Evolutionary conservation across 2,113 vertebrate genomes (phyloP), one percentile per base, ranked within the genome.

Genomic region (Polyodon spathula): DNA sequence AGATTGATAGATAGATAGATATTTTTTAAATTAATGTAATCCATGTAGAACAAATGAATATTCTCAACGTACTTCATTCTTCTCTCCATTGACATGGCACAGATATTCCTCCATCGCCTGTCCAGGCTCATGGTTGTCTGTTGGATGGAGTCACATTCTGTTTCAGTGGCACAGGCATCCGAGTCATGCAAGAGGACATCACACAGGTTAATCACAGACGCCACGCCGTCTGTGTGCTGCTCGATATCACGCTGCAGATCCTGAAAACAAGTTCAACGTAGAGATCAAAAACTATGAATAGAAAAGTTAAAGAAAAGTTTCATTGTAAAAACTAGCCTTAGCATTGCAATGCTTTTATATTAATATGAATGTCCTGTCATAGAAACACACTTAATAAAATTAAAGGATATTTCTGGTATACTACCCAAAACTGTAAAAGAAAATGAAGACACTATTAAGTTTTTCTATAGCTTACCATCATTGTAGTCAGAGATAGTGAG

Each of bases 51-150:
- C n/a, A n/a, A n/a, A n/a, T n/a, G n/a, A n/a, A n/a, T n/a, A n/a
- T n/a, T n/a, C n/a, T n/a, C n/a, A n/a, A n/a, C n/a, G n/a, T n/a
- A 97, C 96, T 92, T 94, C 86, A 97, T 91, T 63, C 94, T 83
- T 66, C 94, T 84, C 71, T 99, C 95, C 91, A 94, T 91, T 2
- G 94, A 93, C 92, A 93, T 92, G 76, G 96, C 85, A 0, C 95
- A 97, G 63, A 99, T 97, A 79, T 97, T 98, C 72, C 92, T 88
- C 96, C 96, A 98, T 69, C 93, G 89, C 2, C 90, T 86, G 80
- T 98, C 95, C 82, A 99, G 86, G 72, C 93, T 97, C 43, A 86
- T 75, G 11, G 83, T 92, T 12, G 94, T 96, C 84, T 98, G 94
- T 77, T 92, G 93, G 73, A 99, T 88, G 10, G 93, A 93, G 81